Evolutionary conservation across 2,797 vertebrate genomes (phyloP), one percentile per base, ranked within the genome.

Genomic region (Falco berigora): DNA sequence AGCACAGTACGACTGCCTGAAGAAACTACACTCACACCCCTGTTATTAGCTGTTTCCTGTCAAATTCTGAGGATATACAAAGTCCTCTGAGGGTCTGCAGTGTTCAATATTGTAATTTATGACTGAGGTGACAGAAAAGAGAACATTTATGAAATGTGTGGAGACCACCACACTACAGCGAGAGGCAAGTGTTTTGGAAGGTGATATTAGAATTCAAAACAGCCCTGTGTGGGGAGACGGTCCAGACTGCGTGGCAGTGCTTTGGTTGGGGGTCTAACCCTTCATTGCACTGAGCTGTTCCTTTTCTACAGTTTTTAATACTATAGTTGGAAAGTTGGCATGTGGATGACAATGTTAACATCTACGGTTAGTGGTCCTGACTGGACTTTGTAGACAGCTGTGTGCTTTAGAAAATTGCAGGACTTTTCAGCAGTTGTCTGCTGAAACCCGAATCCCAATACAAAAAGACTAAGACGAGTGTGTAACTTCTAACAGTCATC

Each of bases 181-280:
- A 81, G 25, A 55, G 21, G 12, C 9, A 86, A 77, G 28, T 8
- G 18, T 79, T 78, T 52, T 82, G n/a, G 58, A 86, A 75, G 67
- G 13, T 11, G n/a, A n/a, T 30, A 49, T 52, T 38, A 52, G 16
- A 82, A 74, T 30, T 38, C 56, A 47, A n/a, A 78, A 24, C 6
- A 86, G 22, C 14, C 8, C 14, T 18, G 4, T 15, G 21, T 10
- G 28, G 23, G 16, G 17, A 69, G 13, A 61, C 0, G 1, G 28
- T 32, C 14, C 32, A 21, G 32, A 69, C 4, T 2, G 6, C 83
- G 10, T 0, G 14, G 58, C 23, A 32, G 8, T 7, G 40, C 21
- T 64, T 42, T 44, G 24, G 13, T 7, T 0, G 0, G 32, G 21
- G 5, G 8, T 27, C 40, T 64, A 40, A 49, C 8, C 18, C 4